Base-by-base conservation (phyloP, 1,140 invertebrate species). In the Platyscapa corneri region DNA sequence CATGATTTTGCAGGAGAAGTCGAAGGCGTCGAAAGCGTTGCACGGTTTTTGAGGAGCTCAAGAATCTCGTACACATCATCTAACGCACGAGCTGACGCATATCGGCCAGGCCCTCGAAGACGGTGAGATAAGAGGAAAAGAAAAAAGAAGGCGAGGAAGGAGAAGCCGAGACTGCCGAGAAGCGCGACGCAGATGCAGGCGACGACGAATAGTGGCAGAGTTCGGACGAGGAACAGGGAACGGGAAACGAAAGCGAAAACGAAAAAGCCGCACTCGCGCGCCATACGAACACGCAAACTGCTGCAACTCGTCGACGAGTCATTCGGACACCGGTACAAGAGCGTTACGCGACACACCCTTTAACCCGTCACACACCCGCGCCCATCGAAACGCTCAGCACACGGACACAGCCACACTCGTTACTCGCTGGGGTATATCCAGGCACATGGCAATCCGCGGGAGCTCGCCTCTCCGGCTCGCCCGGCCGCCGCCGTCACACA, bases 11-110 rank as follows among this genome's bases (percentile, higher is more conserved):
- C 37, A 72, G 67, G 12, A 53, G 49, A 14, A 39, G 30, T 56
- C 78, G 23, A 75, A 82, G 81, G 74, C 70, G 72, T 56, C 72
- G 78, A 30, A 37, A 20, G 18, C 83, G 65, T 34, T n/a, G 65
- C 64, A 20, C 53, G 82, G n/a, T 84, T 84, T 39, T 78, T 67
- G 75, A 56, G 10, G 42, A 67, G 20, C 60, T 46, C 39, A 53
- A 30, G 75, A 84, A 78, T 84, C 64, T n/a, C 8, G 65, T 32
- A 42, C 76, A 32, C 60, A 49, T 7, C 23, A 23, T n/a, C 77
- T 74, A 64, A 64, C 53, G 56, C 20, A 79, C 77, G 39, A 85
- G 77, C 27, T 60, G 46, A 84, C 75, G 74, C 75, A 77, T 67
- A 77, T 78, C 82, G 82, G n/a, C 74, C 39, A 10, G n/a, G n/a